Conservation (phyloP, 2,113 vertebrate genomes). For the Campylomormyrus tamandua region DNA sequence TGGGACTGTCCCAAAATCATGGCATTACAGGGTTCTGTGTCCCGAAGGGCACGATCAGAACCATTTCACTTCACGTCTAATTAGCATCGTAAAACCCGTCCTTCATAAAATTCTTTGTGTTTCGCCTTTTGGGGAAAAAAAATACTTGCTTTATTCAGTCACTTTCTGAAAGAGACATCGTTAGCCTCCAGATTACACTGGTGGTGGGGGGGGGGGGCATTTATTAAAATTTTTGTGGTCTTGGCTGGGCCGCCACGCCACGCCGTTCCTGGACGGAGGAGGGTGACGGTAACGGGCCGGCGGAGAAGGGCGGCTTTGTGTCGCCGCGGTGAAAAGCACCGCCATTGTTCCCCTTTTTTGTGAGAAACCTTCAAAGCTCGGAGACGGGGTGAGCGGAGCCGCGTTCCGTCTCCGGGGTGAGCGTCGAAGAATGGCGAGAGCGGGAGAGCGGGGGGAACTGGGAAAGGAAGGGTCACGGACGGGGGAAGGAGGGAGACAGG, state of each 20-base stretch:
- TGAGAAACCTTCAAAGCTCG: not conserved
- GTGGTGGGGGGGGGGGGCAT: not conserved
- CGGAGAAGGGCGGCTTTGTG: not conserved
- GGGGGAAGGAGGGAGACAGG: too few relatives aligned
- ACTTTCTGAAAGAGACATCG: not conserved
- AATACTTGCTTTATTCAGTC: conserved; percentile 11
- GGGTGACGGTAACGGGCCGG: not conserved
- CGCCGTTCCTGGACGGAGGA: not conserved
- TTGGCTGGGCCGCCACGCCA: not conserved
- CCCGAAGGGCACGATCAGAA: not conserved
- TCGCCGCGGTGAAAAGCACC: not conserved
- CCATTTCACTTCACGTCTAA: not conserved
- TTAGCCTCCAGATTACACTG: not conserved
- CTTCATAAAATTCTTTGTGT: not conserved
- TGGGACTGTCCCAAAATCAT: not conserved
- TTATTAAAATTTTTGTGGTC: conserved; percentile 5
- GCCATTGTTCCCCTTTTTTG: not conserved
- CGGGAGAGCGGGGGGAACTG: not conserved
- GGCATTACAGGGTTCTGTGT: not conserved
- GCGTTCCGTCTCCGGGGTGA: not conserved
- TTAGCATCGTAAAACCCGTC: not conserved
- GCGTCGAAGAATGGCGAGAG: not conserved
- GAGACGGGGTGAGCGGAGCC: not conserved
- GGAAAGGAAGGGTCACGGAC: not conserved
- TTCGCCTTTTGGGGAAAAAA: not conserved